These are phyloP conservation scores for Scopus umbretta DNA, from an alignment of 2,113 vertebrate genomes.

Conservation along the genomic window DNA sequence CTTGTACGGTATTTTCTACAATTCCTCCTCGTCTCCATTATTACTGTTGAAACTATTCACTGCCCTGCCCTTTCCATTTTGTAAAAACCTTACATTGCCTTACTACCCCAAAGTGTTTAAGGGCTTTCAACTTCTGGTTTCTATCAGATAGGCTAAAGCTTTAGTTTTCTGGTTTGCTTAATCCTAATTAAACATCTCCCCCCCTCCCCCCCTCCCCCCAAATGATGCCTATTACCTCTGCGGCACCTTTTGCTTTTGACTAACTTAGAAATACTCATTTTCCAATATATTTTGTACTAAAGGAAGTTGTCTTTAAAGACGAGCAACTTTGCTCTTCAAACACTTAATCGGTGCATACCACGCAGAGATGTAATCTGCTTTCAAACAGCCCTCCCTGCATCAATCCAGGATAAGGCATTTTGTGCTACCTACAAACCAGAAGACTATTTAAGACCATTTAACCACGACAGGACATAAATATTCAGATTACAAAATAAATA, in stretches of 20 bases:
- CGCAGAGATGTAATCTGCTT: background rate
- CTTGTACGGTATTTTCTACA: background rate
- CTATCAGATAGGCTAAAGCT: background rate
- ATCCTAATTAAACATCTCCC: conserved; percentile 9
- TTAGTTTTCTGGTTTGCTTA: background rate
- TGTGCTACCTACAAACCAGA: background rate
- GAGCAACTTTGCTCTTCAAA: conserved; percentile 2
- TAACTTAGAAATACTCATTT: background rate
- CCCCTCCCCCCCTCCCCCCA: too few relatives aligned
- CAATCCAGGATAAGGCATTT: background rate
- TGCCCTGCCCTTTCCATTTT: background rate
- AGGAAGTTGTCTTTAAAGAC: background rate
- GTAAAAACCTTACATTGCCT: background rate
- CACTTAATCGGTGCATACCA: background rate
- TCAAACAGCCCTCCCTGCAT: background rate
- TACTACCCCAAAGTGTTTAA: rapidly evolving
- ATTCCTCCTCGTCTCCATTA: background rate
- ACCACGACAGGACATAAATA: background rate
- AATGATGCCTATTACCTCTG: background rate
- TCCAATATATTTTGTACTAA: background rate
- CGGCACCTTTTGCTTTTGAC: background rate
- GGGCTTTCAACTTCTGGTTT: background rate
- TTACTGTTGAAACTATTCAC: background rate
- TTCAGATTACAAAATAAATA: background rate
- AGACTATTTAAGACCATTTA: background rate